phyloP scores from a whole-genome alignment of 2,113 vertebrate genomes.

The Nycticebus coucang region DNA sequence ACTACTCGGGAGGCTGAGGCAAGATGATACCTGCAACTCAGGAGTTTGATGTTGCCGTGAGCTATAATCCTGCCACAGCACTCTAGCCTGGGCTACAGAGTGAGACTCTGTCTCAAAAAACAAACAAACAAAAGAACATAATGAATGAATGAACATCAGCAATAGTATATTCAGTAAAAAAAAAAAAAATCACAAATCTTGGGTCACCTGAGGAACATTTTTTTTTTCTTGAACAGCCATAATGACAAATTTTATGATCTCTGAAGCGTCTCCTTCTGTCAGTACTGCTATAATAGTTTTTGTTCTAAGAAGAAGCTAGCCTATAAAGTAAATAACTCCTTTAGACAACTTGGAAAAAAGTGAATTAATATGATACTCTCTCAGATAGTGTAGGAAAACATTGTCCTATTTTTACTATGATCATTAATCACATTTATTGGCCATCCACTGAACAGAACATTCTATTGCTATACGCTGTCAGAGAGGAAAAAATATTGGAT shows the following conservation, averaged over 20 bases:
- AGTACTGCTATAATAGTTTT: neutral
- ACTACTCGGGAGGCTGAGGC: too few species aligned
- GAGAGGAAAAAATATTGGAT: neutral
- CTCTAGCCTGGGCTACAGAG: too few species aligned
- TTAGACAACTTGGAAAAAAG: neutral
- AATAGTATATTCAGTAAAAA: neutral
- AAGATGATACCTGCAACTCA: too few species aligned
- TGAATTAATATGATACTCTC: neutral
- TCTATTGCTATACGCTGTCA: neutral
- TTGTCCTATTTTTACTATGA: conserved; percentile 22
- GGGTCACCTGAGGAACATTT: neutral
- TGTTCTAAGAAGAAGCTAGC: neutral
- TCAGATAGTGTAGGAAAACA: neutral
- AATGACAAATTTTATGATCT: neutral
- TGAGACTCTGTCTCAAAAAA: too few species aligned
- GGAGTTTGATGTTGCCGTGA: too few species aligned
- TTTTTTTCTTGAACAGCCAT: neutral
- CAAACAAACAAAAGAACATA: neutral
- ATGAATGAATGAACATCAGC: neutral
- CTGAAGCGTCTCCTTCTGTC: neutral
- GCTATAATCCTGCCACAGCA: too few species aligned
- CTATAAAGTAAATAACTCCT: neutral
- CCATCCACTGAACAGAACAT: neutral
- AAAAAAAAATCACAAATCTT: neutral
- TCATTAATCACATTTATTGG: conserved; percentile 17